These are phyloP conservation scores for Aphelinus certus DNA, from an alignment of 1,140 invertebrate species.

Conservation along the genomic window DNA sequence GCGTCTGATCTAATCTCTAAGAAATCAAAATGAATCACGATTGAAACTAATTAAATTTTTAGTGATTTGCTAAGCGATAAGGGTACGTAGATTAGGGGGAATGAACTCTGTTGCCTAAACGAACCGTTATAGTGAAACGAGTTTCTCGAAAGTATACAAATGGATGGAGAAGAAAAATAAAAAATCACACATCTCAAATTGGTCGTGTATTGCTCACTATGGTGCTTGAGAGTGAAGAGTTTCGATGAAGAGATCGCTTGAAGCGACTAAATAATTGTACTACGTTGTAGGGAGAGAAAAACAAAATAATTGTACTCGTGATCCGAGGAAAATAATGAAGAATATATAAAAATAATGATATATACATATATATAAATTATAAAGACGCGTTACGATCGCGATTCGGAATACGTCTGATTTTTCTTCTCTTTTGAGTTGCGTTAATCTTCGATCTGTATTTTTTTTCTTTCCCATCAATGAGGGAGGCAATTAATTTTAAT, in stretches of 20 bases:
- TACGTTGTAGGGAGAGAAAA: no score
- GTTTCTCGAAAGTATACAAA: constrained; percentile 27
- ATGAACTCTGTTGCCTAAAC: background rate
- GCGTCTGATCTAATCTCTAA: no score
- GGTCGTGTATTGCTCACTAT: constrained; percentile 5
- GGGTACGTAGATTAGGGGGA: no score
- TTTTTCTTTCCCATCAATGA: constrained; percentile 14
- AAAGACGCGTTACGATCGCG: background rate
- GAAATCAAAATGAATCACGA: no score
- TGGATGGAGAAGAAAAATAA: background rate
- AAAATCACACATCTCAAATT: background rate
- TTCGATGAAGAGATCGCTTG: constrained; percentile 10
- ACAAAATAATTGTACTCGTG: no score
- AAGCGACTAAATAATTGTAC: constrained; percentile 4
- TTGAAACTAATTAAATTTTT: no score
- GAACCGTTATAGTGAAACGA: background rate
- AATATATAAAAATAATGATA: no score
- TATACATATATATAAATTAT: no score
- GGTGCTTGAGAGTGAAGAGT: constrained; percentile 21
- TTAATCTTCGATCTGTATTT: no score
- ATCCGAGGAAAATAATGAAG: no score
- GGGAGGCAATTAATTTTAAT: constrained; percentile 55
- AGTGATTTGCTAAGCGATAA: background rate
- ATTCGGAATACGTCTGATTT: constrained; percentile 28
- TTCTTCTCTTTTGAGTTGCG: background rate